Base-by-base conservation (phyloP, 2,888 invertebrate species). In the Torymus tubicola region DNA sequence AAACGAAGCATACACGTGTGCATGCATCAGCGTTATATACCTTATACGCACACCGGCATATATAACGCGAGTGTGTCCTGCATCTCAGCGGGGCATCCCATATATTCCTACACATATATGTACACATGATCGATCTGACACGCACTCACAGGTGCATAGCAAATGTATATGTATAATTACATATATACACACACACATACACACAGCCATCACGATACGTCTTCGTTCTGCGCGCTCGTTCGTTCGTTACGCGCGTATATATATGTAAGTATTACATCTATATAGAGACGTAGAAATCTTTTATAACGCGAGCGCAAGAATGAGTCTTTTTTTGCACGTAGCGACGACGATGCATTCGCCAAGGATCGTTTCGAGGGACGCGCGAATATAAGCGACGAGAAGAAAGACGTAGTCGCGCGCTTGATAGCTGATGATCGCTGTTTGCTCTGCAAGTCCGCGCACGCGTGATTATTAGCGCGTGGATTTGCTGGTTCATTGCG, bases 111-210 rank as follows among this genome's bases (percentile, higher is more conserved):
- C 4, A 31, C 61, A 31, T 14, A 42, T 31, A 80, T 67, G 72
- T 70, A 83, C 84, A 80, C 85, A 88, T 89, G 90, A 90, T 90
- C 88, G 90, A 90, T 90, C 89, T 89, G 90, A 89, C 90, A 87
- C 87, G 86, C 86, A 86, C 86, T 85, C 85, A n/a, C n/a, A n/a
- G 86, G 85, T 86, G 86, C 87, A 87, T 87, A 87, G 87, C 87
- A 86, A 85, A 82, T 80, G 78, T 74, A 31, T 31, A 31, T 24
- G 24, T 24, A 24, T 78, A 70, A 76, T 81, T 79, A 80, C 80
- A 77, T 65, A 57, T 57, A 60, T 76, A 71, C 77, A 80, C 67
- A 73, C 77, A 65, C 50, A 16, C 52, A 84, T 83, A 71, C 67
- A n/a, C 12, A 21, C 31, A 0, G 14, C 24, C 67, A 64, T n/a